Conservation (phyloP, 2,113 vertebrate species). For the Pungitius pungitius region DNA sequence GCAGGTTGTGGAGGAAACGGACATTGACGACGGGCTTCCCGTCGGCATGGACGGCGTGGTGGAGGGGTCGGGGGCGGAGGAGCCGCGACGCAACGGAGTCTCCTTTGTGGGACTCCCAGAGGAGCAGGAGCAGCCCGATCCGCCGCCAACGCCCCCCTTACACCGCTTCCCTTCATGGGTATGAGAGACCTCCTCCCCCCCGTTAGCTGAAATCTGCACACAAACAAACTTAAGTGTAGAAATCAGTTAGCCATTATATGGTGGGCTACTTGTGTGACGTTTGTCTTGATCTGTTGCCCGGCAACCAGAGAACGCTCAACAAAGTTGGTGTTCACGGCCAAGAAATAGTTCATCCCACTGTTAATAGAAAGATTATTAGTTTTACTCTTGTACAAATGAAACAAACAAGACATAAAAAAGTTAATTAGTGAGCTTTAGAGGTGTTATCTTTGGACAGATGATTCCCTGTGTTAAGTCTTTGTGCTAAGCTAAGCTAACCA, state of each 20-base stretch:
- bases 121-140: slow-evolving; percentile 76
- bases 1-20: slow-evolving; percentile 84
- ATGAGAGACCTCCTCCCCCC: slow-evolving; percentile 19
- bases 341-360: background rate
- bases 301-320: background rate
- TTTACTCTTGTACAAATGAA: background rate
- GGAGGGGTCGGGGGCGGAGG: slow-evolving; percentile 65
- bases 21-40: slow-evolving; percentile 83
- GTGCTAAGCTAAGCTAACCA: slow-evolving; percentile 1
- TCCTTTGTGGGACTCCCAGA: slow-evolving; percentile 72
- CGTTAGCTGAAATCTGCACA: background rate
- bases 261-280: background rate
- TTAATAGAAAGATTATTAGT: background rate
- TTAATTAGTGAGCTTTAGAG: background rate
- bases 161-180: slow-evolving; percentile 92
- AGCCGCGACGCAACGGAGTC: slow-evolving; percentile 49
- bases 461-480: background rate
- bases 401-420: background rate
- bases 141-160: slow-evolving; percentile 87
- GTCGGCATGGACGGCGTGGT: slow-evolving; percentile 84
- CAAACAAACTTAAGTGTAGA: background rate
- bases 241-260: background rate
- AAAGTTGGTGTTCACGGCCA: background rate
- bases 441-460: background rate
- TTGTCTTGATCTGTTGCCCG: background rate